phyloP scores from a whole-genome alignment of 2,113 vertebrate genomes.

The Gnathonemus echidnorhynchus region DNA sequence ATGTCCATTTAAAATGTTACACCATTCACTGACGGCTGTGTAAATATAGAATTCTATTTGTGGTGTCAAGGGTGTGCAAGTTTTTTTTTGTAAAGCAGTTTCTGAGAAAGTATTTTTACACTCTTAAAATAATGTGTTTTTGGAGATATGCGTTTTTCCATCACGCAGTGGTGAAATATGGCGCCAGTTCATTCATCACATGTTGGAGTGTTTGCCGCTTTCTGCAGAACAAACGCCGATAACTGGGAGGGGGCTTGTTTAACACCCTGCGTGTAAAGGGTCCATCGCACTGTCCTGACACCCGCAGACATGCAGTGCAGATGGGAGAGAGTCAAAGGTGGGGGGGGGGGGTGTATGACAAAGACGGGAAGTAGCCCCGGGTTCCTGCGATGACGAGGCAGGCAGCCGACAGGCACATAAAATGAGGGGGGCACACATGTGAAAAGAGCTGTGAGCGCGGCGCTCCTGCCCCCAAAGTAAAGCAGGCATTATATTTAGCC shows the following conservation, averaged over 20 bases:
- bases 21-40: background rate
- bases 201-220: background rate
- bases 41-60: background rate
- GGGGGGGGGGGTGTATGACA: slow-evolving; percentile 31
- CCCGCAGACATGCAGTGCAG: background rate
- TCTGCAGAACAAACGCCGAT: background rate
- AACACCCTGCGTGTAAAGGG: background rate
- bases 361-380: slow-evolving; percentile 49
- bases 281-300: background rate
- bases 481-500: background rate
- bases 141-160: background rate
- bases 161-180: background rate
- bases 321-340: background rate
- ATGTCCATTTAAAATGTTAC: background rate
- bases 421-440: background rate
- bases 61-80: background rate
- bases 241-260: background rate
- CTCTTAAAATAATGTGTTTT: background rate
- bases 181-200: background rate
- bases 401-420: background rate
- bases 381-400: slow-evolving; percentile 17
- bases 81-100: background rate
- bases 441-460: background rate
- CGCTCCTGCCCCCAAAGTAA: background rate
- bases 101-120: background rate